phyloP scores from a whole-genome alignment of 2,888 invertebrate species.

The Arrhopalites spinosus region DNA sequence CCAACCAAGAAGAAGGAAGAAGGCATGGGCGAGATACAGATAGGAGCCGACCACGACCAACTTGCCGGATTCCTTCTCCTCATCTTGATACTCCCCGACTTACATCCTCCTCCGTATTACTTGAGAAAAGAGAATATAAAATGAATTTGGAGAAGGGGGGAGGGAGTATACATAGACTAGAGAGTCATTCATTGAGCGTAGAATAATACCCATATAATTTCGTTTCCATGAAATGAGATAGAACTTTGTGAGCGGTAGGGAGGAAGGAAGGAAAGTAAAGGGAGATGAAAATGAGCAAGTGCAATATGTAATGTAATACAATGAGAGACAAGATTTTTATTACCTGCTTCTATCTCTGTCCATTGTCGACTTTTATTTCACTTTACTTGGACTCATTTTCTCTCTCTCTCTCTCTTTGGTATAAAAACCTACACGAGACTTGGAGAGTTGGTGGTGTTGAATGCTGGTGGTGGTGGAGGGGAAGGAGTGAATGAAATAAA shows the following conservation, averaged over 20 bases:
- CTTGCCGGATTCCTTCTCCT: not conserved
- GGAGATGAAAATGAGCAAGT: constrained; percentile 2
- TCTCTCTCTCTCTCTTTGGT: not conserved
- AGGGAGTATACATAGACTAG: too few species aligned
- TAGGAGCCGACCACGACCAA: too few species aligned
- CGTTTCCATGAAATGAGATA: too few species aligned
- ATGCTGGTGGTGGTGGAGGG: not conserved
- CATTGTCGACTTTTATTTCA: constrained; percentile 25
- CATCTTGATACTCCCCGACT: not conserved
- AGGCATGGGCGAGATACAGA: not conserved
- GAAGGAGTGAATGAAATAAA: not conserved
- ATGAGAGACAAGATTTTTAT: constrained; percentile 16
- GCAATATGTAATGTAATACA: constrained; percentile 13
- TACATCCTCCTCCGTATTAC: not conserved
- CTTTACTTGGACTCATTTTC: not conserved
- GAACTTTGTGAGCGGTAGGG: not conserved
- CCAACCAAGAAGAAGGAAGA: not conserved
- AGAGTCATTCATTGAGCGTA: too few species aligned
- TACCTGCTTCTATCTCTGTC: constrained; percentile 13
- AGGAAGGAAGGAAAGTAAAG: not conserved
- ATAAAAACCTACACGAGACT: too few species aligned
- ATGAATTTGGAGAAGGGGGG: too few species aligned
- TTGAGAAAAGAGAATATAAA: too few species aligned
- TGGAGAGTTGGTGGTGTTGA: not conserved
- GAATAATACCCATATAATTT: not conserved